Conservation (phyloP, 2,797 vertebrate genomes). For the Oceanodroma leucorhoa region DNA sequence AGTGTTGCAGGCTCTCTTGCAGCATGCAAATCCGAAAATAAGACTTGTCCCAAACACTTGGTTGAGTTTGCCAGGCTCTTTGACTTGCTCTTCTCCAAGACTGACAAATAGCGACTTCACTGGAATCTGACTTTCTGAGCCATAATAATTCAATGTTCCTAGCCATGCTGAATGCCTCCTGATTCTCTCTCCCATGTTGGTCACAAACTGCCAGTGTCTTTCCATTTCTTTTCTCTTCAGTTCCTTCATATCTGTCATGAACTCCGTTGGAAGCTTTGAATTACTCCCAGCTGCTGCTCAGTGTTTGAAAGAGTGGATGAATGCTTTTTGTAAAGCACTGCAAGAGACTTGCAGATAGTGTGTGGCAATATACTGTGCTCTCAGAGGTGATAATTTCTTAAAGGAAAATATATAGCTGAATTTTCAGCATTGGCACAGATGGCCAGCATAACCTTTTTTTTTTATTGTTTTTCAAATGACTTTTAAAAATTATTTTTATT, state of each 20-base stretch:
- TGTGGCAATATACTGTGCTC: not conserved
- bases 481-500: not conserved
- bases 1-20: not conserved
- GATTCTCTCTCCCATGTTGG: not conserved
- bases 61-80: not conserved
- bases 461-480: not conserved
- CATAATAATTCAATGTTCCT: not conserved
- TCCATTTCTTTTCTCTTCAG: not conserved
- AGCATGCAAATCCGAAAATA: not conserved
- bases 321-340: not conserved
- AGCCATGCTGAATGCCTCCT: not conserved
- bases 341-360: not conserved
- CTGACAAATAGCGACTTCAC: not conserved
- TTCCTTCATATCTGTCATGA: not conserved
- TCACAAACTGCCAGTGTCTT: not conserved
- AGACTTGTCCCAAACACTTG: not conserved
- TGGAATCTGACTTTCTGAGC: not conserved
- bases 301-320: not conserved
- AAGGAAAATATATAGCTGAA: not conserved
- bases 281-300: not conserved
- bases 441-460: not conserved
- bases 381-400: not conserved
- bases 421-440: not conserved
- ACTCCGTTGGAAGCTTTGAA: not conserved
- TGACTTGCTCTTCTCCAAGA: not conserved